Evolutionary conservation across 2,113 vertebrate species (phyloP).

Genomic region (Vulpes lagopus): DNA sequence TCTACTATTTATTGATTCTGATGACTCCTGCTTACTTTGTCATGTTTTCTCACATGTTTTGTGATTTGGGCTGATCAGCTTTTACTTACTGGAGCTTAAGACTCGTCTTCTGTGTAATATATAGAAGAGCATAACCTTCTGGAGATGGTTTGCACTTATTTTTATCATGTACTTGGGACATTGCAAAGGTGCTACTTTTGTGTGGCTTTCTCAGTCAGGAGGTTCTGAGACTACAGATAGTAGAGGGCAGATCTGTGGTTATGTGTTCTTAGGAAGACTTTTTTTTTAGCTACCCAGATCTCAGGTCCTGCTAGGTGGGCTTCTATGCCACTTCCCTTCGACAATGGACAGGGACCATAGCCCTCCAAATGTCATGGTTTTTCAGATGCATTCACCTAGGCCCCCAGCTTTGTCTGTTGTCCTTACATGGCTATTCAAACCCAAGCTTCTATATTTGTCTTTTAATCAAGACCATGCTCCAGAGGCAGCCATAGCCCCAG

Average conservation of each 20-base stretch:
- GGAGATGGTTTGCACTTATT: not conserved
- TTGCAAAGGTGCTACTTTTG: not conserved
- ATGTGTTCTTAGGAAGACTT: not conserved
- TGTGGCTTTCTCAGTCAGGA: not conserved
- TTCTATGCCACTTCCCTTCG: not conserved
- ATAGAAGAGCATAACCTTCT: not conserved
- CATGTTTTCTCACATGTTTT: not conserved
- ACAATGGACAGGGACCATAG: not conserved
- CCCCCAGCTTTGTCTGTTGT: not conserved
- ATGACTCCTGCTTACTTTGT: not conserved
- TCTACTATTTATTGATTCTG: not conserved
- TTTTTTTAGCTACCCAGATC: not conserved
- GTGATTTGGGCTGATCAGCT: not conserved
- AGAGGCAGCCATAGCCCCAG: not conserved
- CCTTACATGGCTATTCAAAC: not conserved
- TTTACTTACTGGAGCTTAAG: not conserved
- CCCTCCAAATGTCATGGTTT: not conserved
- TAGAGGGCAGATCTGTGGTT: not conserved
- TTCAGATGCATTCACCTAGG: not conserved
- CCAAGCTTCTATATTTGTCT: not conserved
- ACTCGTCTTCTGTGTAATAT: not conserved
- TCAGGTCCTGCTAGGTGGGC: not conserved
- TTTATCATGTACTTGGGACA: not conserved
- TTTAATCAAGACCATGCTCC: not conserved
- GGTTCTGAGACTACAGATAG: not conserved